A percentile compares a stretch with the other conserved stretches of the same genome.
These are phyloP conservation scores for Bothrops jararaca DNA, from an alignment of 2,113 vertebrate genomes.

Conservation along the genomic window DNA sequence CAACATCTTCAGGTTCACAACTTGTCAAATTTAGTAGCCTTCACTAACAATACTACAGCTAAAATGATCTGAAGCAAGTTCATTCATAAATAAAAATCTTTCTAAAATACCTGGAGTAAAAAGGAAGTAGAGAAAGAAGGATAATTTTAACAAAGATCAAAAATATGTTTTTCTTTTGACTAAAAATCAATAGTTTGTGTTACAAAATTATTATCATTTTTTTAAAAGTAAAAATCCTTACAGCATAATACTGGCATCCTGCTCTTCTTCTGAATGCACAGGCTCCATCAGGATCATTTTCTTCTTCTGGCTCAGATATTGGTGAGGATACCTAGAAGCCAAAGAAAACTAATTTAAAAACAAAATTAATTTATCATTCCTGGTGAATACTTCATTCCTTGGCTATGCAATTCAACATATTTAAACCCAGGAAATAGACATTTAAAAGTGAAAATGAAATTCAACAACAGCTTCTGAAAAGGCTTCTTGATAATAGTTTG, in stretches of 20 bases:
- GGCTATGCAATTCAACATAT: not conserved
- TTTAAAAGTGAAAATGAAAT: not conserved
- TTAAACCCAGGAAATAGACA: not conserved
- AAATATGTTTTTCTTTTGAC: not conserved
- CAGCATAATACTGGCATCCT: constrained; percentile 90
- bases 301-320: constrained; percentile 85
- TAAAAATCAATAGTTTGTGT: not conserved
- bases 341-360: constrained; percentile 4
- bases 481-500: not conserved
- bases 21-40: not conserved
- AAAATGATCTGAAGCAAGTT: not conserved
- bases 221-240: constrained; percentile 63
- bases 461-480: not conserved
- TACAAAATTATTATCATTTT: too few relatives aligned
- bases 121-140: not conserved
- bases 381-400: not conserved
- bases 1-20: too few relatives aligned
- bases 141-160: not conserved
- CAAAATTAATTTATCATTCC: not conserved
- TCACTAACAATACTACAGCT: not conserved
- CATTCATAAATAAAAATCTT: not conserved
- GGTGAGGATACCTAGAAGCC: constrained; percentile 77
- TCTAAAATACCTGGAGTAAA: not conserved
- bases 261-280: constrained; percentile 89
- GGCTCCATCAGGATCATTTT: constrained; percentile 86